A percentile compares a stretch with the other conserved stretches of the same genome.
Conservation (phyloP, 2,113 vertebrate genomes). For the Climacteris rufus region DNA sequence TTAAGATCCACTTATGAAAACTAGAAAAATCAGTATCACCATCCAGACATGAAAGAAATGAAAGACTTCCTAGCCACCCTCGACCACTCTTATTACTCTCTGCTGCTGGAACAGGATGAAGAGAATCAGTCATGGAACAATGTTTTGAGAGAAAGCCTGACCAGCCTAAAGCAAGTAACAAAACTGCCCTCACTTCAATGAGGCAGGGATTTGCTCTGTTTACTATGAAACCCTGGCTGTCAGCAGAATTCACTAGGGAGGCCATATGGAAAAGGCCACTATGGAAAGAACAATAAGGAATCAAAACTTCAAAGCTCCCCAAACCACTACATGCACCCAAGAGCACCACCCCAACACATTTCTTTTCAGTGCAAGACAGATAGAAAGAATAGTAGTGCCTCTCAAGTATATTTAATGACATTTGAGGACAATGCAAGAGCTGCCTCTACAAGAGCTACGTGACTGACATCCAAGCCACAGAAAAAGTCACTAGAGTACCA, state of each 20-base stretch:
- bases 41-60: conserved; percentile 16
- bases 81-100: not conserved
- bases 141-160: conserved; percentile 2
- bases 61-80: conserved; percentile 23
- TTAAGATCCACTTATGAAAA: not conserved
- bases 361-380: not conserved
- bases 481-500: not conserved
- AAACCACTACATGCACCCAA: not conserved
- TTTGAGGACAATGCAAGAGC: not conserved
- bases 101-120: conserved; percentile 35
- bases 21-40: conserved; percentile 2
- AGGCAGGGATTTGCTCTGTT: not conserved
- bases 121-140: conserved; percentile 20
- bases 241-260: not conserved
- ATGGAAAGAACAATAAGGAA: not conserved
- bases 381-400: not conserved
- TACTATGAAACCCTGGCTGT: not conserved
- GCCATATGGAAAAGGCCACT: not conserved
- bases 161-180: not conserved
- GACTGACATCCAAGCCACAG: not conserved
- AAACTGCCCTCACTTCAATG: not conserved
- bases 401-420: not conserved
- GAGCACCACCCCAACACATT: not conserved
- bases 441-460: not conserved
- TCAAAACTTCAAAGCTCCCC: conserved; percentile 10